Percentiles rank a stretch among this genome's conserved stretches.
Evolutionary conservation across 92 coral and sea anemone genomes (phyloP).

Genomic region (Parazoanthus swiftii): DNA sequence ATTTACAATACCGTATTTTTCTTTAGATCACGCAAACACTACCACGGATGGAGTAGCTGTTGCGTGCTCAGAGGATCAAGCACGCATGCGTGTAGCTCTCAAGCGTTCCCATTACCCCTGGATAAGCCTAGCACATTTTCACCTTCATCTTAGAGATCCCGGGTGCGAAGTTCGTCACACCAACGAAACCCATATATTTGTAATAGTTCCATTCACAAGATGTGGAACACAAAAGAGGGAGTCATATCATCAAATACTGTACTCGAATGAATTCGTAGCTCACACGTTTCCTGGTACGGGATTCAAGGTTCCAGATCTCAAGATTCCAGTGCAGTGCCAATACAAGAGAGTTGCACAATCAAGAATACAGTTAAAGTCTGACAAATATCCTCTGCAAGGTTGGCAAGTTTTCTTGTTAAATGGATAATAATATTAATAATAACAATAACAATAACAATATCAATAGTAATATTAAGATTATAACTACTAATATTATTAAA

Average conservation of each 20-base stretch:
- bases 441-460: no score
- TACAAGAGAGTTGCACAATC: conserved; percentile 25
- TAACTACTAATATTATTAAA: no score
- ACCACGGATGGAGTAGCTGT: conserved; percentile 16
- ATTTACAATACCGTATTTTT: background rate
- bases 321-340: conserved; percentile 2
- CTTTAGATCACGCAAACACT: conserved; percentile 17
- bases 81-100: conserved; percentile 20
- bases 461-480: no score
- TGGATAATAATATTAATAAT: no score
- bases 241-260: conserved; percentile 4
- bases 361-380: background rate
- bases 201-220: background rate
- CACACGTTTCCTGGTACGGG: conserved; percentile 26
- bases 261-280: conserved; percentile 10
- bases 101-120: conserved; percentile 30
- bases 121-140: conserved; percentile 13
- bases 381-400: background rate
- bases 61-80: conserved; percentile 13
- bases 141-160: conserved; percentile 36
- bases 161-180: conserved; percentile 10
- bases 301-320: background rate
- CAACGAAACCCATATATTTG: conserved; percentile 16
- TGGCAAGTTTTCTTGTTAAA: background rate
- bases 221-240: conserved; percentile 25